These are phyloP conservation scores for Neotoxoptera formosana DNA, from an alignment of 1,140 invertebrate genomes.

Conservation along the genomic window DNA sequence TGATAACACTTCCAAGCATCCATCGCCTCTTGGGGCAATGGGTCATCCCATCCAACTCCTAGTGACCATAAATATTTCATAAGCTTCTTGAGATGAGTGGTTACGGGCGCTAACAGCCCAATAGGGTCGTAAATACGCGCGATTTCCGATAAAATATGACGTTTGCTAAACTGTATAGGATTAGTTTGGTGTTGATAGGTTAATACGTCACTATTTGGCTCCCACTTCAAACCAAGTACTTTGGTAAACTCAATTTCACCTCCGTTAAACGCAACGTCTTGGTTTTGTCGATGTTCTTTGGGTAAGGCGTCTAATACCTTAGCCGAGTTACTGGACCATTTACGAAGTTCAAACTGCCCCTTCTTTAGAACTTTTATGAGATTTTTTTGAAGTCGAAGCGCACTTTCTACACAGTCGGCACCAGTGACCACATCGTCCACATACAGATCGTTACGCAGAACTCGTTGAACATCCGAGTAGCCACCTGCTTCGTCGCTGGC, in stretches of 20 bases:
- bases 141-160: not conserved
- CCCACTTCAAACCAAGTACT: not conserved
- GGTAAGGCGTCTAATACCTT: not conserved
- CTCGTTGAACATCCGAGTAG: conserved; percentile 60
- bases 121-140: not conserved
- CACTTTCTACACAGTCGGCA: conserved; percentile 58
- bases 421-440: conserved; percentile 64
- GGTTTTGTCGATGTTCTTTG: not conserved
- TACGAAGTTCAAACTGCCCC: too few relatives aligned
- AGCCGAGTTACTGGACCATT: too few relatives aligned
- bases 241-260: not conserved
- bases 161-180: not conserved
- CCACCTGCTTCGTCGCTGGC: conserved; percentile 60
- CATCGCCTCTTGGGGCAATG: conserved; percentile 58
- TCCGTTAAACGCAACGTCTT: not conserved
- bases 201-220: not conserved
- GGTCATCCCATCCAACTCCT: not conserved
- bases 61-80: conserved; percentile 11
- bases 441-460: not conserved
- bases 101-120: not conserved
- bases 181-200: not conserved
- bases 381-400: conserved; percentile 57
- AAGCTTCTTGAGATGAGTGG: not conserved
- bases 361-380: conserved; percentile 5
- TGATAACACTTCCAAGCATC: conserved; percentile 59